A percentile compares a stretch with the other conserved stretches of the same genome.
phyloP scores from a whole-genome alignment of 2,888 invertebrate species.

The Stenchaetothrips biformis region DNA sequence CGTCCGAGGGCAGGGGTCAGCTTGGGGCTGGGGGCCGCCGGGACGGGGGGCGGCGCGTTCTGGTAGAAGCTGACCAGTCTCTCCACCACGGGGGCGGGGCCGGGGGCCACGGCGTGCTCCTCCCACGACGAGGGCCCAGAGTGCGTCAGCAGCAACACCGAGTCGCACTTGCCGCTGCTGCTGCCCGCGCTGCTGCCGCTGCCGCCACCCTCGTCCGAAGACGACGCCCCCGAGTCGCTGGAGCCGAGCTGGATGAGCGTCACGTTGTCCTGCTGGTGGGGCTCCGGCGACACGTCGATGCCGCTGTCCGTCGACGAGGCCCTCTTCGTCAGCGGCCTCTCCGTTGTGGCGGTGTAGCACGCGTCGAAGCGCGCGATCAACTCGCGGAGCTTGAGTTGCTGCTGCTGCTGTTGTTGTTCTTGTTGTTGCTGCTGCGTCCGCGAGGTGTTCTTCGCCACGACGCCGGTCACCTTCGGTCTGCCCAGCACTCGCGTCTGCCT shows the following conservation, averaged over 20 bases:
- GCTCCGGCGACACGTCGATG: background rate
- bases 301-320: conserved; percentile 17
- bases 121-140: conserved; percentile 9
- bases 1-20: background rate
- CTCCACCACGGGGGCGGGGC: background rate
- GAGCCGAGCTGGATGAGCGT: conserved; percentile 4
- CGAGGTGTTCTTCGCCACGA: background rate
- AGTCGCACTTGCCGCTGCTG: conserved; percentile 6
- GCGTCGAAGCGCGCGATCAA: conserved; percentile 21
- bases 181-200: background rate
- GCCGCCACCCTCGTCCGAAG: background rate
- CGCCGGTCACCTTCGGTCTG: background rate
- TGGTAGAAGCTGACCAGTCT: conserved; percentile 9
- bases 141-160: conserved; percentile 10
- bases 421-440: background rate
- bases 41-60: background rate
- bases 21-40: background rate
- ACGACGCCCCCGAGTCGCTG: conserved; percentile 9
- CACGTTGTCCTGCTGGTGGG: background rate
- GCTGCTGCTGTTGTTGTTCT: background rate
- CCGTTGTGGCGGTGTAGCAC: background rate
- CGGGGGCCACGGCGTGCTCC: background rate
- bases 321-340: background rate
- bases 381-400: background rate
- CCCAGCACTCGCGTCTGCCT: background rate